Evolutionary conservation across 2,888 invertebrate species (phyloP), one percentile per base, ranked within the genome.

Genomic region (Dromius quadrimaculatus): DNA sequence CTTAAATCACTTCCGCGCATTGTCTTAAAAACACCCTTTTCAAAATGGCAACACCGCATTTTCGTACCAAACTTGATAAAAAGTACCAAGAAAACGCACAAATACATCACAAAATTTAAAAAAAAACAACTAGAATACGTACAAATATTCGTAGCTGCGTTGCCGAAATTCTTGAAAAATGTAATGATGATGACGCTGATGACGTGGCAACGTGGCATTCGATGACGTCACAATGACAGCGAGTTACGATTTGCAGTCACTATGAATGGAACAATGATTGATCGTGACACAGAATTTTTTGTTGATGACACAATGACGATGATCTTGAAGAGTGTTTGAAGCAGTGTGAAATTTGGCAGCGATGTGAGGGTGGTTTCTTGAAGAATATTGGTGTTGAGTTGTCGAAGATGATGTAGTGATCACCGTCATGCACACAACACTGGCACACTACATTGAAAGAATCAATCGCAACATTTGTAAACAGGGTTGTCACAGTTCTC

Each of bases 381-480:
- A n/a, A 19, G 23, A 47, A 54, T 13, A 54, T 28, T 54, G n/a
- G n/a, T n/a, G 22, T 20, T 6, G 41, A 36, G n/a, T 4, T 19
- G 61, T 62, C 23, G 41, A 62, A 23, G 38, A 41, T 22, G 62
- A 41, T 41, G 41, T 36, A 41, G 38, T 13, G 43, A 20, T 15
- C 59, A 34, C 17, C 20, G 59, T 19, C 20, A 69, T 54, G 13
- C 68, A 81, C 82, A 81, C 82, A 82, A 81, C 82, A 82, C 81
- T 81, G 81, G 76, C 57, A 43, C 59, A 68, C 72, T 74, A 68
- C 68, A 68, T 74, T 74, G 74, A 73, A 83, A 82, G 82, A 83
- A 83, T 83, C 83, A 83, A 83, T 83, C 83, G 83, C 81, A 80
- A 83, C 83, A 83, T 82, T 83, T 83, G 83, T 83, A 83, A 83